phyloP scores from a whole-genome alignment of 2,888 invertebrate species.

The Tetramorium bicarinatum region DNA sequence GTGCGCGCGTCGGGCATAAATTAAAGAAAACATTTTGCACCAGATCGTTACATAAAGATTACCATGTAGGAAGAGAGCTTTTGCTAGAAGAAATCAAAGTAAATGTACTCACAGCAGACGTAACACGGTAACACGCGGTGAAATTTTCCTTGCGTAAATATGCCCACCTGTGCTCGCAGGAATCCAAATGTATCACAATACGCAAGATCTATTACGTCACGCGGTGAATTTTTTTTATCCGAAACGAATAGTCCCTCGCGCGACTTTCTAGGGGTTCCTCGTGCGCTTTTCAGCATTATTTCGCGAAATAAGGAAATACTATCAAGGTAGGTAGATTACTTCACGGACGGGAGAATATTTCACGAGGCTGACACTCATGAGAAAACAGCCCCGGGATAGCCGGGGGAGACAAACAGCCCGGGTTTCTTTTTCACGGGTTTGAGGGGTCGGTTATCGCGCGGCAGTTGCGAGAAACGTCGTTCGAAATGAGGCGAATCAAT shows the following conservation, averaged over 20 bases:
- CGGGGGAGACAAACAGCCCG: constrained; percentile 47
- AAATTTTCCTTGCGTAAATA: constrained; percentile 33
- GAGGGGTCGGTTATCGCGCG: constrained; percentile 48
- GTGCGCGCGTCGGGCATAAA: background rate
- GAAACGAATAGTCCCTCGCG: background rate
- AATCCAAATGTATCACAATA: background rate
- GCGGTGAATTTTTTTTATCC: background rate
- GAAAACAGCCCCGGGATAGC: constrained; percentile 33
- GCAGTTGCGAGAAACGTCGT: background rate
- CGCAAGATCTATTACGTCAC: background rate
- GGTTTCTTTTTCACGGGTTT: constrained; percentile 47
- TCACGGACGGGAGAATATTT: constrained; percentile 51
- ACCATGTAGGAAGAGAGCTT: constrained; percentile 5
- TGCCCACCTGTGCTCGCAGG: background rate
- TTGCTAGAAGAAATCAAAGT: constrained; percentile 16
- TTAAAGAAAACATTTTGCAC: constrained; percentile 4
- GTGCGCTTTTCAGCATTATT: constrained; percentile 15
- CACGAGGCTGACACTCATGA: constrained; percentile 34
- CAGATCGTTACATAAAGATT: constrained; percentile 31
- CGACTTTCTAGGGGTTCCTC: background rate
- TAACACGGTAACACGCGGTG: background rate
- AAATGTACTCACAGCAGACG: background rate
- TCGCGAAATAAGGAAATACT: constrained; percentile 38
- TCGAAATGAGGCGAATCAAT: constrained; percentile 52
- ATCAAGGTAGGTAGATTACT: constrained; percentile 57